Evolutionary conservation across 2,797 vertebrate species (phyloP).

Genomic region (Pseudotriccus pelzelni): DNA sequence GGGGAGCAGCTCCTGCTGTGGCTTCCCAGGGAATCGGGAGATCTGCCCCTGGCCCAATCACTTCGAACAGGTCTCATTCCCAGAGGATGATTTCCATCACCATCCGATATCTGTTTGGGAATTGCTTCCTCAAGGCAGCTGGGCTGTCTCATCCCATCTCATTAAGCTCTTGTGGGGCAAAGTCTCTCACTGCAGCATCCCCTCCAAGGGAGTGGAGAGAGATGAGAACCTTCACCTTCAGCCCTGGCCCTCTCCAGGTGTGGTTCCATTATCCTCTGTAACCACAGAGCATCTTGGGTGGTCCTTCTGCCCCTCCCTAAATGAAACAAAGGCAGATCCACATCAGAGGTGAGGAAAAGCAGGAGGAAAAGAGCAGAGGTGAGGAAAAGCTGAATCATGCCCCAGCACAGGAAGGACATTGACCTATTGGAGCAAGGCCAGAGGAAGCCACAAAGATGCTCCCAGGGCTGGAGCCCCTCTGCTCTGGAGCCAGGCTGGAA

Average conservation of each 20-base stretch:
- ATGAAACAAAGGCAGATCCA: background rate
- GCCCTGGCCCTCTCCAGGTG: background rate
- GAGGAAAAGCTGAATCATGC: background rate
- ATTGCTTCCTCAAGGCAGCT: background rate
- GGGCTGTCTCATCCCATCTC: background rate
- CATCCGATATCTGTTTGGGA: background rate
- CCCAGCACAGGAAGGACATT: background rate
- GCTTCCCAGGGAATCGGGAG: rapidly evolving
- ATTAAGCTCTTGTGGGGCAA: background rate
- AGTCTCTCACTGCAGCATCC: background rate
- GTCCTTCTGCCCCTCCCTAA: background rate
- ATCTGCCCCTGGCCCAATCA: background rate
- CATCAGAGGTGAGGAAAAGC: background rate
- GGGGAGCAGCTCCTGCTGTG: background rate
- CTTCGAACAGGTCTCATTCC: background rate
- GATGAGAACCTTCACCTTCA: background rate
- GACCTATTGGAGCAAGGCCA: background rate
- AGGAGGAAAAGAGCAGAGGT: background rate
- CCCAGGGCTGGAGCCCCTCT: background rate
- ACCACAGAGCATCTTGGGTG: rapidly evolving
- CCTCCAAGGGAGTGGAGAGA: background rate
- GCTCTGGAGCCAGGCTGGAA: background rate
- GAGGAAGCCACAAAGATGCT: background rate
- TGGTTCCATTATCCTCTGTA: background rate
- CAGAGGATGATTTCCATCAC: background rate